These are phyloP conservation scores for Schizopygopsis malacanthus DNA, from an alignment of 2,797 vertebrate genomes.

Conservation along the genomic window DNA sequence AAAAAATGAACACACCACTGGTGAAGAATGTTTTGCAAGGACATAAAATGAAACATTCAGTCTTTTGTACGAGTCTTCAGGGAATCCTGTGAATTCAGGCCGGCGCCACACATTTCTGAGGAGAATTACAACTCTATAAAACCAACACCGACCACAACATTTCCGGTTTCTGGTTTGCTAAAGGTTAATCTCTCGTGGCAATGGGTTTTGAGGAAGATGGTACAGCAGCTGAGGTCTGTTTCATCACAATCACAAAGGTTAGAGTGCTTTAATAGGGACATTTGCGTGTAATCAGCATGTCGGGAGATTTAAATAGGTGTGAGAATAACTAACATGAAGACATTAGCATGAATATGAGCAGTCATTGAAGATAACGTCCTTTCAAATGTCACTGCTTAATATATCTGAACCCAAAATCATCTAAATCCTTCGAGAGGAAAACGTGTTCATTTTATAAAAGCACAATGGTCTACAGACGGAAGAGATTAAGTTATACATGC, in stretches of 20 bases:
- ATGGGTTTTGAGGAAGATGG: constrained; percentile 4
- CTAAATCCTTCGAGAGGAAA: background rate
- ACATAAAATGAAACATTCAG: background rate
- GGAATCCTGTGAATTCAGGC: background rate
- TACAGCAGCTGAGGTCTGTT: background rate
- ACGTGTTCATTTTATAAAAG: background rate
- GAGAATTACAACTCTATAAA: background rate
- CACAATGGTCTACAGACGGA: background rate
- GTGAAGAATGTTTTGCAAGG: background rate
- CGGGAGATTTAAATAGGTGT: background rate
- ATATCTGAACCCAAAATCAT: background rate
- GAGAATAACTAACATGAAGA: constrained; percentile 4
- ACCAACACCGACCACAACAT: background rate
- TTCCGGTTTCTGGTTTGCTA: background rate
- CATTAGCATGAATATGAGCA: background rate
- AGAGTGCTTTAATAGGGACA: background rate
- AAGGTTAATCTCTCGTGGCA: constrained; percentile 35
- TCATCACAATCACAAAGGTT: constrained; percentile 35
- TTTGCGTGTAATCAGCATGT: constrained; percentile 33
- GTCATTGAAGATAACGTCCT: background rate
- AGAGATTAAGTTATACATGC: background rate
- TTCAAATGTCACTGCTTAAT: constrained; percentile 19
- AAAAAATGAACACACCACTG: no score
- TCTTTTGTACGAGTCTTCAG: background rate
- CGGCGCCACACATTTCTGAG: background rate